Percentiles rank a stretch among this genome's conserved stretches.
phyloP scores from a whole-genome alignment of 2,113 vertebrate genomes.

The Monarcha castaneiventris region DNA sequence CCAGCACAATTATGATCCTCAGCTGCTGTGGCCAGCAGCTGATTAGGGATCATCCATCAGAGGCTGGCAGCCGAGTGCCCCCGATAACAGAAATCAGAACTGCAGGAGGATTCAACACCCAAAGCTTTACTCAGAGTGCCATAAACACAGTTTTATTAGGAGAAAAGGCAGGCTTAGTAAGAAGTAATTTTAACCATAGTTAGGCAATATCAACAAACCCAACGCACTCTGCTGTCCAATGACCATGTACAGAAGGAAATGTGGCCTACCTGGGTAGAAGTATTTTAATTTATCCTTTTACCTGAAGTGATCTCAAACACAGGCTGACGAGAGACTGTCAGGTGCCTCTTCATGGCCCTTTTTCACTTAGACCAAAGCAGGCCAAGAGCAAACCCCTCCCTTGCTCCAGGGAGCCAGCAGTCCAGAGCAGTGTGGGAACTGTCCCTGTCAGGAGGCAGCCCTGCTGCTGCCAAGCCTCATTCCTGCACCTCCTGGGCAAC shows the following conservation, averaged over 20 bases:
- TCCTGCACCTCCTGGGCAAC: background rate
- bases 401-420: background rate
- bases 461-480: background rate
- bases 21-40: background rate
- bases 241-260: accelerated
- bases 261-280: accelerated
- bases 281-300: background rate
- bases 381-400: background rate
- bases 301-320: background rate
- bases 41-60: background rate
- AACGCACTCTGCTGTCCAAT: background rate
- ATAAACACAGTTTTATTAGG: background rate
- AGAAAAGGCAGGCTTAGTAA: background rate
- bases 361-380: background rate
- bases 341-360: background rate
- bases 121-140: background rate
- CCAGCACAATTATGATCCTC: background rate
- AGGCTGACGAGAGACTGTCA: background rate
- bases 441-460: background rate
- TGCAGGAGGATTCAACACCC: background rate
- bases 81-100: background rate
- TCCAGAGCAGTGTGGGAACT: background rate
- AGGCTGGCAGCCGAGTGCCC: background rate
- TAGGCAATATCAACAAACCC: background rate
- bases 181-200: background rate